Conservation (phyloP, 2,888 invertebrate genomes). For the Idaea straminata region DNA sequence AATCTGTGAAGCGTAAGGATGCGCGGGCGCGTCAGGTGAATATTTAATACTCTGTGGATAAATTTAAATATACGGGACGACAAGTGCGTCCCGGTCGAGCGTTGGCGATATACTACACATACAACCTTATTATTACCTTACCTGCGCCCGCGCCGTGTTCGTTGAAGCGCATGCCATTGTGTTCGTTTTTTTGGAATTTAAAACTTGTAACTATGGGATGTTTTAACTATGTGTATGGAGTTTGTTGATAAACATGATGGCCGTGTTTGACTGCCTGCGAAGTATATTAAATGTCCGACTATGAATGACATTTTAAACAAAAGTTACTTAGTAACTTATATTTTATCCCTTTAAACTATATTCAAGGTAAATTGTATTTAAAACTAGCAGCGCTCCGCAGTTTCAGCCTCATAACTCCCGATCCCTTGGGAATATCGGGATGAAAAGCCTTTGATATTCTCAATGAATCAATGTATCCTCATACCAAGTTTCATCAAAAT, state of each 20-base stretch:
- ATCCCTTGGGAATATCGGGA: no score
- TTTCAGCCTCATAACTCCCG: no score
- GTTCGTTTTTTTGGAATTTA: background rate
- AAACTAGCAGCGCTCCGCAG: no score
- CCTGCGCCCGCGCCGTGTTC: background rate
- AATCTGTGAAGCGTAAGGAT: slow-evolving; percentile 5
- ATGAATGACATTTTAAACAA: background rate
- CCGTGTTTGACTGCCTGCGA: background rate
- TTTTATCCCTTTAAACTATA: background rate
- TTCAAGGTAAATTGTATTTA: background rate
- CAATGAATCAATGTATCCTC: no score
- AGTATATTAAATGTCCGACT: background rate
- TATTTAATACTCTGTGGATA: slow-evolving; percentile 18
- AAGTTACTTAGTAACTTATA: no score
- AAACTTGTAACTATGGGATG: slow-evolving; percentile 1
- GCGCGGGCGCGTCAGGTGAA: slow-evolving; percentile 35
- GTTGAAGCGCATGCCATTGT: background rate
- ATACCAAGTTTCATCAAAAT: no score
- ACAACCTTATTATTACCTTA: slow-evolving; percentile 1
- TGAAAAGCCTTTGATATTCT: no score
- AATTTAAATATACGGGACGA: slow-evolving; percentile 27
- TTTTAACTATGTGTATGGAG: background rate
- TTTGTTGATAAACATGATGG: background rate
- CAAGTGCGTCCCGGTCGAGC: slow-evolving; percentile 49
- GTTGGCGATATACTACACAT: slow-evolving; percentile 44